phyloP scores from a whole-genome alignment of 2,113 vertebrate genomes.

The Marcusenius ussheri region DNA sequence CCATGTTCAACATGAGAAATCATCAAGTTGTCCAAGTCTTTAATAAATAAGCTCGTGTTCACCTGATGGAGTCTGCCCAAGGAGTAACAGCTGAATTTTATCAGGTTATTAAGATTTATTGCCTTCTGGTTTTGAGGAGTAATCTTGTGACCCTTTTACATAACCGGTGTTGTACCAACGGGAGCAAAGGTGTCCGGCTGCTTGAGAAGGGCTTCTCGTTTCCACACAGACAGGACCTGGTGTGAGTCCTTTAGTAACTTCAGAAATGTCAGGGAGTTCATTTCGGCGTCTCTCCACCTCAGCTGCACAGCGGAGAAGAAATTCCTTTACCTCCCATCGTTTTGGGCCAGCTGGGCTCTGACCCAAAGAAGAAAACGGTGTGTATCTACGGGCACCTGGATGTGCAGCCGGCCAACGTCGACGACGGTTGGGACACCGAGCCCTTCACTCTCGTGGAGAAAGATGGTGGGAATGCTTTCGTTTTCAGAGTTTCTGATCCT shows the following conservation, averaged over 20 bases:
- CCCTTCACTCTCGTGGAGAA: constrained; percentile 87
- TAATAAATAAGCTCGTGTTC: neutral
- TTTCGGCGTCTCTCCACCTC: neutral
- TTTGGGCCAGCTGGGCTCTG: constrained; percentile 75
- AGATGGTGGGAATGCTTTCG: constrained; percentile 65
- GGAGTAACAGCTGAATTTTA: neutral
- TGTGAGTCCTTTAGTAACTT: neutral
- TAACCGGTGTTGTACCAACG: neutral
- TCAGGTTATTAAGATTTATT: neutral
- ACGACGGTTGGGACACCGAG: constrained; percentile 89
- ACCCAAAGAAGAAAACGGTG: constrained; percentile 83
- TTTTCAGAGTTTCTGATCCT: neutral
- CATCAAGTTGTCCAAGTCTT: neutral
- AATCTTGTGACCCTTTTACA: neutral
- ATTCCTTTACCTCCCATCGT: constrained; percentile 87
- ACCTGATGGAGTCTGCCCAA: neutral
- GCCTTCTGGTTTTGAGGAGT: neutral
- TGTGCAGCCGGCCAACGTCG: constrained; percentile 80
- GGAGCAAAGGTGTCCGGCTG: neutral
- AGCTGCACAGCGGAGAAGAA: constrained; percentile 80
- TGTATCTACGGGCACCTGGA: constrained; percentile 93
- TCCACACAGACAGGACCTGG: neutral
- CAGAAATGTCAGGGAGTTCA: neutral
- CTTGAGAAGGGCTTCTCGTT: neutral
- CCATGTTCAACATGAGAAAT: neutral